phyloP scores from a whole-genome alignment of 2,888 invertebrate genomes.

The Hypomecis atomaria region DNA sequence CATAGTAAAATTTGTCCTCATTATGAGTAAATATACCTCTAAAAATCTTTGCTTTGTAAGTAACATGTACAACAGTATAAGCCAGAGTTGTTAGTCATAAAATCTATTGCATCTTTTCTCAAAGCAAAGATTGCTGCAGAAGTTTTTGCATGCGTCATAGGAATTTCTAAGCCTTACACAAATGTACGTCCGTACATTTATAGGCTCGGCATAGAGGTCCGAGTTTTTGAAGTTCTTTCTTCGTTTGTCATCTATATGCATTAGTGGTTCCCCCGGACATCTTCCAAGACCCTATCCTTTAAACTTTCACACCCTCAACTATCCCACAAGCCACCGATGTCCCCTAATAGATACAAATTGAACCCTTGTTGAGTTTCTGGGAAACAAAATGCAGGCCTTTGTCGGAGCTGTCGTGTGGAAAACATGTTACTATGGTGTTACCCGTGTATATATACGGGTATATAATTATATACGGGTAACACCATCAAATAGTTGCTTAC shows the following conservation, averaged over 20 bases:
- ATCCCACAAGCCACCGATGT: constrained; percentile 15
- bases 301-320: constrained; percentile 14
- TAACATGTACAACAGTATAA: too few relatives aligned
- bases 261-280: constrained; percentile 4
- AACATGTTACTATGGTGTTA: neutral
- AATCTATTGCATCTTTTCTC: too few relatives aligned
- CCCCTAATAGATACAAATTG: constrained; percentile 29
- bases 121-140: too few relatives aligned
- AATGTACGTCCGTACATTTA: too few relatives aligned
- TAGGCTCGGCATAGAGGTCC: neutral
- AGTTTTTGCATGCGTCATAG: too few relatives aligned
- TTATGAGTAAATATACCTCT: too few relatives aligned
- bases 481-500: neutral
- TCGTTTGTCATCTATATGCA: neutral
- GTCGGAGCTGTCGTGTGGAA: constrained; percentile 12
- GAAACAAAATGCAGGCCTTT: constrained; percentile 18
- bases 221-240: neutral
- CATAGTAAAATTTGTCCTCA: too few relatives aligned
- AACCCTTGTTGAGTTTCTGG: constrained; percentile 23
- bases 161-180: too few relatives aligned
- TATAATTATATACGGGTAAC: neutral
- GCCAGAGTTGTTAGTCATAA: too few relatives aligned
- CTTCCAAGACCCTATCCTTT: constrained; percentile 7
- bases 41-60: too few relatives aligned
- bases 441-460: too few relatives aligned